Percentiles rank a stretch among this genome's conserved stretches.
phyloP scores from a whole-genome alignment of 2,113 vertebrate species.

The Motacilla alba region DNA sequence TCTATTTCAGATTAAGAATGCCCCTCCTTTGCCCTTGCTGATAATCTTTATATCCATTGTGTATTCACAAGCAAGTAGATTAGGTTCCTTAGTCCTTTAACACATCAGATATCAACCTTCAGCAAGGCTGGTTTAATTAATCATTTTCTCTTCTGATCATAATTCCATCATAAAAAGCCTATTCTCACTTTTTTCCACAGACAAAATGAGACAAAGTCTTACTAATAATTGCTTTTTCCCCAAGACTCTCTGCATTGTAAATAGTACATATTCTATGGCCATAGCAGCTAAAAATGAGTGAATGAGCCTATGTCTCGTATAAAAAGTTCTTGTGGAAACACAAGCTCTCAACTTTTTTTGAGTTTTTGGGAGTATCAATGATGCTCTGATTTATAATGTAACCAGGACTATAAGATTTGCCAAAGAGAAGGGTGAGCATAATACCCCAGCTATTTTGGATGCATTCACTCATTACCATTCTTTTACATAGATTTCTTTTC shows the following conservation, averaged over 20 bases:
- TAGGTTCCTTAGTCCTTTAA: neutral
- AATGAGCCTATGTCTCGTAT: neutral
- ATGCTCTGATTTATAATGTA: neutral
- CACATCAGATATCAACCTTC: neutral
- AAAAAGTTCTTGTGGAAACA: neutral
- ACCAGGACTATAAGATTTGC: neutral
- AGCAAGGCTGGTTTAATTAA: neutral
- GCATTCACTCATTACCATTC: neutral
- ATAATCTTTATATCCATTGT: neutral
- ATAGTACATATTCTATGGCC: neutral
- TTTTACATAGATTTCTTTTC: neutral
- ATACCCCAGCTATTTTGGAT: neutral
- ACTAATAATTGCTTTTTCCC: neutral
- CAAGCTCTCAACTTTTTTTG: neutral
- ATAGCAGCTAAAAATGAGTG: neutral
- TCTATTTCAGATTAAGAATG: neutral
- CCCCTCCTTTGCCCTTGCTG: neutral
- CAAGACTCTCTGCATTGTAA: neutral
- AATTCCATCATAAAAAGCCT: neutral
- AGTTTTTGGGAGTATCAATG: rapidly evolving
- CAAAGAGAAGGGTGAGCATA: neutral
- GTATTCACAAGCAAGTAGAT: neutral
- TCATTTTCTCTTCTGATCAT: neutral
- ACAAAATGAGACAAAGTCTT: neutral
- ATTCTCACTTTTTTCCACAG: neutral